Percentiles rank a stretch among this genome's conserved stretches.
These are phyloP conservation scores for Villa cingulata DNA, from an alignment of 2,888 invertebrate species.

Conservation along the genomic window DNA sequence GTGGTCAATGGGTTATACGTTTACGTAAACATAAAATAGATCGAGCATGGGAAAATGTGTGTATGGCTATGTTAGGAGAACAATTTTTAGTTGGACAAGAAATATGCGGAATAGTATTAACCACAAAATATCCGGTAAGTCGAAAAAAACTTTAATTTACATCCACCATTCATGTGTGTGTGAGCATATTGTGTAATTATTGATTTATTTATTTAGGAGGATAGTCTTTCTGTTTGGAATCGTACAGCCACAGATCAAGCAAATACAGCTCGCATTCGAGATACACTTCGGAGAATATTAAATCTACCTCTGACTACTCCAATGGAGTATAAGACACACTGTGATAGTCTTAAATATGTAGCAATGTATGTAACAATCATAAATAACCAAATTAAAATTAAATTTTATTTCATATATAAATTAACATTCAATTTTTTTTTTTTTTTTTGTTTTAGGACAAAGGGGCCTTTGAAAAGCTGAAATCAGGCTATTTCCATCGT, in stretches of 20 bases:
- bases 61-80: slow-evolving; percentile 96
- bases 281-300: slow-evolving; percentile 85
- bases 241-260: slow-evolving; percentile 81
- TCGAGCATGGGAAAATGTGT: slow-evolving; percentile 96
- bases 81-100: slow-evolving; percentile 98
- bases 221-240: slow-evolving; percentile 94
- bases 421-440: neutral
- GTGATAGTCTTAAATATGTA: slow-evolving; percentile 64
- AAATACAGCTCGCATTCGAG: slow-evolving; percentile 82
- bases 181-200: no score
- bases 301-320: slow-evolving; percentile 85
- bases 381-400: no score
- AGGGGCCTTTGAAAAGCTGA: slow-evolving; percentile 36
- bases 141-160: neutral
- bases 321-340: slow-evolving; percentile 87
- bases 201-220: slow-evolving; percentile 68
- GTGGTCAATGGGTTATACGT: slow-evolving; percentile 96
- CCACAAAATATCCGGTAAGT: slow-evolving; percentile 65
- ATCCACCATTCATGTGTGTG: no score
- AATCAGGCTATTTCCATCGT: slow-evolving; percentile 28
- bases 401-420: neutral
- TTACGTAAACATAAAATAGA: slow-evolving; percentile 88
- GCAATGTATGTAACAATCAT: slow-evolving; percentile 30
- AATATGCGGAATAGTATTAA: slow-evolving; percentile 95
- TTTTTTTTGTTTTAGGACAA: slow-evolving; percentile 26